These are phyloP conservation scores for Crossocerus cetratus DNA, from an alignment of 2,888 invertebrate genomes.

Conservation along the genomic window DNA sequence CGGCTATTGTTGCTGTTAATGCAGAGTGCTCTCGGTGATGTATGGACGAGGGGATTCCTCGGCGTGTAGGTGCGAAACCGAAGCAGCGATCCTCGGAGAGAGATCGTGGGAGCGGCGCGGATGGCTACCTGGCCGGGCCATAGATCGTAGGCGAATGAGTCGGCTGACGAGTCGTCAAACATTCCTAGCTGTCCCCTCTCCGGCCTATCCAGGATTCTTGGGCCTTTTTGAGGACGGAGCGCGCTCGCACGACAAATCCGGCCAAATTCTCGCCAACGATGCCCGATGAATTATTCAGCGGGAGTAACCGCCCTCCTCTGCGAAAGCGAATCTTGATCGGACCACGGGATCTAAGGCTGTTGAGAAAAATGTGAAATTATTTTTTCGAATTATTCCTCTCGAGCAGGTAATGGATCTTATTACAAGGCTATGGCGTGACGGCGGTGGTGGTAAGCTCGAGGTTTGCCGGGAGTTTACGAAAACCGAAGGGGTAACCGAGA, in stretches of 20 bases:
- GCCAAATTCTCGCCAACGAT: constrained; percentile 65
- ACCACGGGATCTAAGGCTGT: constrained; percentile 25
- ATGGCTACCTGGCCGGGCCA: constrained; percentile 24
- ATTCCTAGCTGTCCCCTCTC: constrained; percentile 45
- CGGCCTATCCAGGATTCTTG: constrained; percentile 43
- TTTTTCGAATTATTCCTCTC: background rate
- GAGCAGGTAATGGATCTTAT: too few relatives aligned
- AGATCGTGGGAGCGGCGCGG: constrained; percentile 47
- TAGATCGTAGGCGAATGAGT: constrained; percentile 32
- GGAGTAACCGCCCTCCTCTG: constrained; percentile 68
- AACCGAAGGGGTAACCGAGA: constrained; percentile 4
- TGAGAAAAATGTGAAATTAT: background rate
- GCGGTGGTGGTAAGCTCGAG: too few relatives aligned
- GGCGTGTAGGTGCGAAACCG: background rate
- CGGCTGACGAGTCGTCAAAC: constrained; percentile 45
- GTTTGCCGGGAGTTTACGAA: too few relatives aligned
- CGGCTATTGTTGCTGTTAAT: too few relatives aligned
- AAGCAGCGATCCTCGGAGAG: constrained; percentile 28
- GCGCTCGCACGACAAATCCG: constrained; percentile 72
- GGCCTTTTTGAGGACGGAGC: constrained; percentile 39
- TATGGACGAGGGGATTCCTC: too few relatives aligned
- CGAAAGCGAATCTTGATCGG: constrained; percentile 65
- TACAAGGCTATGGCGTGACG: too few relatives aligned
- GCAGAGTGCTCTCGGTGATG: too few relatives aligned
- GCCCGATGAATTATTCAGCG: constrained; percentile 73